Evolutionary conservation across 2,113 vertebrate species (phyloP).

Genomic region (Spizaetus ornatus): DNA sequence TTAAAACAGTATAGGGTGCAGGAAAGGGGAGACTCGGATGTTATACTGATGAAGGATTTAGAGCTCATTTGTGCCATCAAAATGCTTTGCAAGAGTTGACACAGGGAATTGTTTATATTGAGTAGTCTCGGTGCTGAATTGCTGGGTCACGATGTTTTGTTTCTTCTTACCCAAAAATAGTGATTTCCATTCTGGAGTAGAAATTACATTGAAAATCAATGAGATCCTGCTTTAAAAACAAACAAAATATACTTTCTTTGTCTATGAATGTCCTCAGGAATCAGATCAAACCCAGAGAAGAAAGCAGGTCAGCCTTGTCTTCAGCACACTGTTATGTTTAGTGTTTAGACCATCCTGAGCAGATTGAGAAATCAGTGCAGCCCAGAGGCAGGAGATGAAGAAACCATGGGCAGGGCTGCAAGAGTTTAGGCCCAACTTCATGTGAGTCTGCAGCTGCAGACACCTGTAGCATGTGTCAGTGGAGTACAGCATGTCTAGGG

Average conservation of each 20-base stretch:
- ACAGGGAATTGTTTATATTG: background rate
- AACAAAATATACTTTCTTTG: background rate
- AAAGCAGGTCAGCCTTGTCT: background rate
- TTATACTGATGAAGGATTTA: background rate
- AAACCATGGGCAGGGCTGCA: background rate
- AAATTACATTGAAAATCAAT: background rate
- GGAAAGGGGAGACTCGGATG: background rate
- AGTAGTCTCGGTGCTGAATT: background rate
- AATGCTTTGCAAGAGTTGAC: background rate
- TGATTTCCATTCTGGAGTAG: background rate
- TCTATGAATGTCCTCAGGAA: background rate
- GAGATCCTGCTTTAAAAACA: background rate
- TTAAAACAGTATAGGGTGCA: background rate
- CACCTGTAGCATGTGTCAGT: accelerated
- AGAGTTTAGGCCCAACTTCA: background rate
- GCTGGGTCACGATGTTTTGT: background rate
- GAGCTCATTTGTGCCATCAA: background rate
- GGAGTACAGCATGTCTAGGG: accelerated
- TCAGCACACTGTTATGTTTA: background rate
- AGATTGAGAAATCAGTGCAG: background rate
- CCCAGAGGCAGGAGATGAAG: background rate
- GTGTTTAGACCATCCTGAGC: background rate
- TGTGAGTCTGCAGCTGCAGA: background rate
- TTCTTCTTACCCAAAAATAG: background rate
- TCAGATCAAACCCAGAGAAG: background rate